Evolutionary conservation across 2,888 invertebrate species (phyloP).

Genomic region (Melinaea marsaeus): DNA sequence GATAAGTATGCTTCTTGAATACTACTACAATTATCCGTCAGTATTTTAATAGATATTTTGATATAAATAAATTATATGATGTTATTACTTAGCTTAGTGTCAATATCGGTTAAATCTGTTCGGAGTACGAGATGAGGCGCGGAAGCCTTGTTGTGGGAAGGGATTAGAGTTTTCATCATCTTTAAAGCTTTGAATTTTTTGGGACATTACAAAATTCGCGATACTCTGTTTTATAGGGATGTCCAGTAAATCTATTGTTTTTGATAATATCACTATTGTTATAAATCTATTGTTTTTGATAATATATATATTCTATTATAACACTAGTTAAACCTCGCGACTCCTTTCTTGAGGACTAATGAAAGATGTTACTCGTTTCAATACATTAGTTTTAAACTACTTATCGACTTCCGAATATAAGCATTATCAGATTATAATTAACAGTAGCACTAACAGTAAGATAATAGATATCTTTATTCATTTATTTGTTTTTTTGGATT

Average conservation of each 20-base stretch:
- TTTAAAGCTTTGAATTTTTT: constrained; percentile 9
- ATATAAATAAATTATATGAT: background rate
- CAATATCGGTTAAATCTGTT: constrained; percentile 22
- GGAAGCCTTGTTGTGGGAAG: constrained; percentile 46
- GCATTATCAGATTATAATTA: too few species aligned
- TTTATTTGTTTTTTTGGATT: too few species aligned
- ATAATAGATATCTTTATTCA: too few species aligned
- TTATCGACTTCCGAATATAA: too few species aligned
- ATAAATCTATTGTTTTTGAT: background rate
- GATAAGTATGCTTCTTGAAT: too few species aligned
- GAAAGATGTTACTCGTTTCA: too few species aligned
- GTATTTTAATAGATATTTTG: too few species aligned
- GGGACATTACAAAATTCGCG: background rate
- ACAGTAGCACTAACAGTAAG: too few species aligned
- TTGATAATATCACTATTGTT: background rate
- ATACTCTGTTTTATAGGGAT: background rate
- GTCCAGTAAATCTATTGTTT: background rate
- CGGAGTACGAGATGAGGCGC: constrained; percentile 34
- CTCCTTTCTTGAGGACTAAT: too few species aligned
- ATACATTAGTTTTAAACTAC: too few species aligned
- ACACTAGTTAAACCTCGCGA: too few species aligned
- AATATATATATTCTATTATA: background rate
- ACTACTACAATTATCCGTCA: too few species aligned
- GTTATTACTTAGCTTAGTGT: constrained; percentile 14
- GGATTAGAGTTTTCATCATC: constrained; percentile 50